Percentiles rank a stretch among this genome's conserved stretches.
phyloP scores from a whole-genome alignment of 2,888 invertebrate genomes.

The Cheilosia soror region DNA sequence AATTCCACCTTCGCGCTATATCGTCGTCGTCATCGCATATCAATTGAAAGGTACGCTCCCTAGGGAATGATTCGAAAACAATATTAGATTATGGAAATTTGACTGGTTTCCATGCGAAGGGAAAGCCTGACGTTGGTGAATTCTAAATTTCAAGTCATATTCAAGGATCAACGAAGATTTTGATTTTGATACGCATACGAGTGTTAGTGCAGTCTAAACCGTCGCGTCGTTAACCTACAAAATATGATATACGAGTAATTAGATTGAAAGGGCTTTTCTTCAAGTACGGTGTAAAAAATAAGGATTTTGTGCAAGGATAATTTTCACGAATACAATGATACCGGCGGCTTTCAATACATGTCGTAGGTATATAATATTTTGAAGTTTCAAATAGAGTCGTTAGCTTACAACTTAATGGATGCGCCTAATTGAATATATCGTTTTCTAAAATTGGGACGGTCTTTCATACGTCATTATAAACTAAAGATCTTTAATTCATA shows the following conservation, averaged over 20 bases:
- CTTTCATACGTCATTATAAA: no score
- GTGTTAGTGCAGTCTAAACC: slow-evolving; percentile 11
- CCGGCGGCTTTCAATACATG: no score
- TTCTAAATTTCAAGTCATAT: slow-evolving; percentile 29
- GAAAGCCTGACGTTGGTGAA: slow-evolving; percentile 32
- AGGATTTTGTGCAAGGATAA: no score
- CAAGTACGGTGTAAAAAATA: not conserved
- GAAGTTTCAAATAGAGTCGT: no score
- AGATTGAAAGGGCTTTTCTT: slow-evolving; percentile 47
- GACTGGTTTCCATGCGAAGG: slow-evolving; percentile 64
- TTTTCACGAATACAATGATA: no score
- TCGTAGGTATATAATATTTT: no score
- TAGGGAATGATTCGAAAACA: slow-evolving; percentile 74
- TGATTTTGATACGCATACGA: slow-evolving; percentile 60
- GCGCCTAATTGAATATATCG: no score
- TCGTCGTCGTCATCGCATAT: slow-evolving; percentile 77
- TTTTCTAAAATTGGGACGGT: no score
- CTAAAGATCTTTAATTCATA: no score
- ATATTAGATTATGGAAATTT: slow-evolving; percentile 76
- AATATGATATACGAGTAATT: slow-evolving; percentile 62
- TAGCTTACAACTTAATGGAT: no score
- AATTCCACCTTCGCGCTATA: slow-evolving; percentile 60
- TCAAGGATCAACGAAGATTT: slow-evolving; percentile 37
- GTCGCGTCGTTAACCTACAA: slow-evolving; percentile 58
- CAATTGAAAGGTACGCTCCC: slow-evolving; percentile 72